Evolutionary conservation across 2,797 vertebrate species (phyloP).

Genomic region (Hirundo rustica): DNA sequence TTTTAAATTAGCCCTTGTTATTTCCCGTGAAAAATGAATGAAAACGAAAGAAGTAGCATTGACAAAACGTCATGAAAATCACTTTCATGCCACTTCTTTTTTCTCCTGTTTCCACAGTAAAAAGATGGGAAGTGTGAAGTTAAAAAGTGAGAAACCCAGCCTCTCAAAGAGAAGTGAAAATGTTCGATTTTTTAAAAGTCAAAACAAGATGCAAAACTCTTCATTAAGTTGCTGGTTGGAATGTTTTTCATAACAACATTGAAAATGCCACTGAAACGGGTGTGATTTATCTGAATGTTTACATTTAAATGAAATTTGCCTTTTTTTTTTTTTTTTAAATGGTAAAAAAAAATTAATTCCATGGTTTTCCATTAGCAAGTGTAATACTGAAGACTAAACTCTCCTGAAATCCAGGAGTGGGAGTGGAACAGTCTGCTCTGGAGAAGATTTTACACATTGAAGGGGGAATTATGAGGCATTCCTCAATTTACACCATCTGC

Average conservation of each 20-base stretch:
- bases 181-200: not conserved
- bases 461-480: slow-evolving; percentile 37
- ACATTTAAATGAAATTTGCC: not conserved
- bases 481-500: slow-evolving; percentile 58
- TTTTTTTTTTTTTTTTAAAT: not conserved
- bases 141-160: not conserved
- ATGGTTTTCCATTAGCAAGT: not conserved
- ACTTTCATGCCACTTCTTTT: not conserved
- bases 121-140: not conserved
- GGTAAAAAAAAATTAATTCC: not conserved
- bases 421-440: slow-evolving; percentile 42
- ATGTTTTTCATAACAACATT: slow-evolving; percentile 1
- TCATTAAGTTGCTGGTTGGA: slow-evolving; percentile 23
- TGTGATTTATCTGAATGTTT: slow-evolving; percentile 52
- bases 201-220: slow-evolving; percentile 28
- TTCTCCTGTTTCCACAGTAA: not conserved
- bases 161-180: slow-evolving; percentile 1
- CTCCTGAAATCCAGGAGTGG: slow-evolving; percentile 38
- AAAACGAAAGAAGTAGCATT: not conserved
- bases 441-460: not conserved
- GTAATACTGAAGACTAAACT: not conserved
- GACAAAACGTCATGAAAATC: not conserved
- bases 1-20: not conserved
- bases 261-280: slow-evolving; percentile 19
- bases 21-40: not conserved